Conservation (phyloP, 2,113 vertebrate species). For the Microcebus jonahi region DNA sequence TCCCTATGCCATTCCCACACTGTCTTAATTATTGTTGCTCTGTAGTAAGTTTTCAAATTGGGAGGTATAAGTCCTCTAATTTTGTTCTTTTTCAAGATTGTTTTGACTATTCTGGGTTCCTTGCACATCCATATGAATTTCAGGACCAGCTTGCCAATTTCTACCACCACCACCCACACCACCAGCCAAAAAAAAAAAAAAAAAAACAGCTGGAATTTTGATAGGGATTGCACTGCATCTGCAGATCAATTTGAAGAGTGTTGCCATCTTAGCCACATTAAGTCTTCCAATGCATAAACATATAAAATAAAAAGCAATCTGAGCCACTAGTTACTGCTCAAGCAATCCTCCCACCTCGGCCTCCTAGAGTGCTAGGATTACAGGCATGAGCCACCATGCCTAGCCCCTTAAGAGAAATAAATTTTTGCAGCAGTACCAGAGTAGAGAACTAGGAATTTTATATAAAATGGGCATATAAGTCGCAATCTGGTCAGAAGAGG, state of each 20-base stretch:
- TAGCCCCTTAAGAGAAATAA: background rate
- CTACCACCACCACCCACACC: no score
- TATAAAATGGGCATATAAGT: background rate
- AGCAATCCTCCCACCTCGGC: no score
- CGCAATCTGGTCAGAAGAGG: background rate
- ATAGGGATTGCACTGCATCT: background rate
- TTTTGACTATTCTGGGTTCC: background rate
- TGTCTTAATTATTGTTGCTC: slow-evolving; percentile 9
- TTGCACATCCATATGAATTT: background rate
- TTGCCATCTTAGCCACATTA: background rate
- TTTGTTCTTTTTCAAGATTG: slow-evolving; percentile 34
- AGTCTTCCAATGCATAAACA: background rate
- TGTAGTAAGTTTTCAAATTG: slow-evolving; percentile 27
- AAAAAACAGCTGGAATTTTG: background rate
- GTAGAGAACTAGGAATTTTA: slow-evolving; percentile 21
- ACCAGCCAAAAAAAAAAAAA: background rate
- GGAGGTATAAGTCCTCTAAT: background rate
- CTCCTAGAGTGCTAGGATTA: no score
- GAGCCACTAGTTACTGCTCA: background rate
- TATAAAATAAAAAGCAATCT: slow-evolving; percentile 39
- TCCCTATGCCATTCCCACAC: background rate
- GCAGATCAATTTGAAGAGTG: background rate
- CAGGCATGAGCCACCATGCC: no score
- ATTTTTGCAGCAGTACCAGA: background rate
- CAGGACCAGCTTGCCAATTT: slow-evolving; percentile 25